A percentile compares a stretch with the other conserved stretches of the same genome.
These are phyloP conservation scores for Platorchestia sp. DNA, from an alignment of 1,140 invertebrate genomes.

Conservation along the genomic window DNA sequence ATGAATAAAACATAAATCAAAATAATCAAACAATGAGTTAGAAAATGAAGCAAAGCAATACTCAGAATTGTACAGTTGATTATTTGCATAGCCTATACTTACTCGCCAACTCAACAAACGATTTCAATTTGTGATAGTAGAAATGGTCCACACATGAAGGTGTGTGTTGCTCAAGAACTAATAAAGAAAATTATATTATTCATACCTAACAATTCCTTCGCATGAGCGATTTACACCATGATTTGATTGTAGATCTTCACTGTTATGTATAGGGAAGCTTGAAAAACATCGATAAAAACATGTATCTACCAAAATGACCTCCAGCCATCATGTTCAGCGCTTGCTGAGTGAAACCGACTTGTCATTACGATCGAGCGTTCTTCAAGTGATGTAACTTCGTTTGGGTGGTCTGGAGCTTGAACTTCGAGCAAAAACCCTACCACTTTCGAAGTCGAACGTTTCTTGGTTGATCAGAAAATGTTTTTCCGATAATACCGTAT, in stretches of 20 bases:
- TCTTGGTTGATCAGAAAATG: too few relatives aligned
- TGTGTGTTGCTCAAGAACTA: neutral
- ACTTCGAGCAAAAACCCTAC: too few relatives aligned
- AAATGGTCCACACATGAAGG: neutral
- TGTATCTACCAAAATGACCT: neutral
- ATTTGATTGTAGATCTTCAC: too few relatives aligned
- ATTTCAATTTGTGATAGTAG: neutral
- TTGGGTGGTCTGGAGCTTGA: too few relatives aligned
- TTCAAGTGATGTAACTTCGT: too few relatives aligned
- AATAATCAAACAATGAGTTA: neutral
- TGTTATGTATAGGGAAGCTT: neutral
- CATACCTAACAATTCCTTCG: neutral
- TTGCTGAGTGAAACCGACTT: neutral
- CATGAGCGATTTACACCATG: neutral
- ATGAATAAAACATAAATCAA: neutral
- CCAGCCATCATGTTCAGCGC: neutral
- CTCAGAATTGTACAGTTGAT: neutral
- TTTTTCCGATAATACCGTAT: too few relatives aligned
- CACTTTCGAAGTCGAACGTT: too few relatives aligned
- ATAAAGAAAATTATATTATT: neutral
- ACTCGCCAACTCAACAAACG: neutral
- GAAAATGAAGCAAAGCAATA: neutral
- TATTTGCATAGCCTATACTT: neutral
- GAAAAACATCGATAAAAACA: neutral
- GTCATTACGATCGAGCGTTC: too few relatives aligned